phyloP scores from a whole-genome alignment of 2,888 invertebrate species.

The Lochmaea crataegi region DNA sequence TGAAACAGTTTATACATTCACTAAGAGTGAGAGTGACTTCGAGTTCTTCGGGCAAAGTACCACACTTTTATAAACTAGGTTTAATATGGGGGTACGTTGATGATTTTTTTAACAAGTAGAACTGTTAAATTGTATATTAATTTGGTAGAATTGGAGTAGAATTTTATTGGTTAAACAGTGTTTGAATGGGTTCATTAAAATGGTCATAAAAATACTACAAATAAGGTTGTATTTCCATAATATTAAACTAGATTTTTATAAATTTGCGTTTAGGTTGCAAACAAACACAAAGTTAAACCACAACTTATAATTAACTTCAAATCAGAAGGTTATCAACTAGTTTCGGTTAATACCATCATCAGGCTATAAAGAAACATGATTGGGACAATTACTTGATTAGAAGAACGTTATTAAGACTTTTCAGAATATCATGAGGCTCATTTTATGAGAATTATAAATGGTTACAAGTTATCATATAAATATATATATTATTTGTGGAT shows the following conservation, averaged over 20 bases:
- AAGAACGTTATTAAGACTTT: no score
- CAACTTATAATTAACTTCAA: no score
- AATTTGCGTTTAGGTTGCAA: no score
- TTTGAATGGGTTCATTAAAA: not conserved
- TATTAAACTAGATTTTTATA: not conserved
- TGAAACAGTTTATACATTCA: slow-evolving; percentile 27
- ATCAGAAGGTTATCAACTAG: no score
- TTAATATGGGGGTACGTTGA: slow-evolving; percentile 1
- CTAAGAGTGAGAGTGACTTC: slow-evolving; percentile 33
- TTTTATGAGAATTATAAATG: no score
- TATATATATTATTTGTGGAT: no score
- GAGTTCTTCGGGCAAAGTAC: slow-evolving; percentile 24
- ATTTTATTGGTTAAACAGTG: not conserved
- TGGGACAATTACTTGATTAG: no score
- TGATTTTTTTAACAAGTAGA: slow-evolving; percentile 7
- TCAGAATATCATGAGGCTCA: no score
- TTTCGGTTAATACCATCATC: no score
- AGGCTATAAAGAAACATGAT: no score
- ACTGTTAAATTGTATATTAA: slow-evolving; percentile 5
- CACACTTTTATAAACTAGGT: slow-evolving; percentile 30
- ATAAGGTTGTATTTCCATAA: not conserved
- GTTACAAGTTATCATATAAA: no score
- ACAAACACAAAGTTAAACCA: no score
- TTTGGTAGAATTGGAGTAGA: not conserved
- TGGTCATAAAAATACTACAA: not conserved